phyloP scores from a whole-genome alignment of 2,113 vertebrate genomes.

The Dipodomys merriami region DNA sequence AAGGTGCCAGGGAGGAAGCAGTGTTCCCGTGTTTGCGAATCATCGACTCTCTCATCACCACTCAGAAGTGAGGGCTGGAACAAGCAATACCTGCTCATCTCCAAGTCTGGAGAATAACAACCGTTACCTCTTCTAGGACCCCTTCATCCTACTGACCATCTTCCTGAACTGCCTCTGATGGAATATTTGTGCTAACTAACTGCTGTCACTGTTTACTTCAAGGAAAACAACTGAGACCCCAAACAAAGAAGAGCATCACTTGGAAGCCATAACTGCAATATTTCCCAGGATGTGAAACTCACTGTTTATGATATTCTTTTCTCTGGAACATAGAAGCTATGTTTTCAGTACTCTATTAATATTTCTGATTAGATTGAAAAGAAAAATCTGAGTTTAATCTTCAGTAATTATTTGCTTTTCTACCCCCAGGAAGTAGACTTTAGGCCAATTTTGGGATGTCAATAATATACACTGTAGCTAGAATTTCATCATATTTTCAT shows the following conservation, averaged over 20 bases:
- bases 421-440: not conserved
- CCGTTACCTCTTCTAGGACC: not conserved
- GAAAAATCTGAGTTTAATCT: not conserved
- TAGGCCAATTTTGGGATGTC: not conserved
- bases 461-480: not conserved
- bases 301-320: not conserved
- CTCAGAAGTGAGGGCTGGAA: not conserved
- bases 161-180: not conserved
- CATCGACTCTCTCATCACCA: not conserved
- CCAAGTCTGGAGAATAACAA: not conserved
- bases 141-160: not conserved
- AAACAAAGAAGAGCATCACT: not conserved
- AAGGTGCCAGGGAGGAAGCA: not conserved
- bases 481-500: not conserved
- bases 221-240: not conserved
- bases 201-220: not conserved
- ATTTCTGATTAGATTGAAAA: not conserved
- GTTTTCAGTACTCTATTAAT: not conserved
- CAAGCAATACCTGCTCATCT: not conserved
- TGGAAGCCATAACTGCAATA: not conserved
- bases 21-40: not conserved
- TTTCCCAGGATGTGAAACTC: not conserved
- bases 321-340: not conserved
- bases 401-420: not conserved
- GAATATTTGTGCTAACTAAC: not conserved